Percentiles rank a stretch among this genome's conserved stretches.
Evolutionary conservation across 2,113 vertebrate species (phyloP).

Genomic region (Peromyscus leucopus): DNA sequence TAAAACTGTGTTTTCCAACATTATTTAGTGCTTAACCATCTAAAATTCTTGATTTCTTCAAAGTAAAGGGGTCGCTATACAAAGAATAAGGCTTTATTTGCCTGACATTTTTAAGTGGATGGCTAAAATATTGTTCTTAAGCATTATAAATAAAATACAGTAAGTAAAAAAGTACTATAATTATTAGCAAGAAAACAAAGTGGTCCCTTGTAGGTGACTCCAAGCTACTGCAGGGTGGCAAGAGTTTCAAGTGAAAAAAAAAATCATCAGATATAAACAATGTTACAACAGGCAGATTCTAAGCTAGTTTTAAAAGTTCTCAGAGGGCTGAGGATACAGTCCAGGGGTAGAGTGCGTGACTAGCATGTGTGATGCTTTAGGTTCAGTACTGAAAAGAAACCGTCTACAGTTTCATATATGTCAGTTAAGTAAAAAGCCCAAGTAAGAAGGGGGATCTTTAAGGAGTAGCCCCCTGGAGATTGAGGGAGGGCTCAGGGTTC

Average conservation of each 20-base stretch:
- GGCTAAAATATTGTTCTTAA: conserved; percentile 12
- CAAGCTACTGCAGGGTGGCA: neutral
- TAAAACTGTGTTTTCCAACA: conserved; percentile 24
- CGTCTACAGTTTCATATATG: neutral
- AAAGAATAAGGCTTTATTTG: conserved; percentile 50
- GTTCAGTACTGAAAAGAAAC: neutral
- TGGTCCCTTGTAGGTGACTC: neutral
- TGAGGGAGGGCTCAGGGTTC: too few species aligned
- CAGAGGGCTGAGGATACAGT: neutral
- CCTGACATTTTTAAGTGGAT: conserved; percentile 3
- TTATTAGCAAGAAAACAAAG: conserved; percentile 28
- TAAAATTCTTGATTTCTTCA: conserved; percentile 39
- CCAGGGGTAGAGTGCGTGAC: neutral
- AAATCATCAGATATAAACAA: conserved; percentile 49
- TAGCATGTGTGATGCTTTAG: neutral
- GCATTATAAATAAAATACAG: conserved; percentile 45
- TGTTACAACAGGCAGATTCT: neutral
- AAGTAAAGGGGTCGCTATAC: conserved; percentile 29
- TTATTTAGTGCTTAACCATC: neutral
- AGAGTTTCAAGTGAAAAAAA: conserved; percentile 12
- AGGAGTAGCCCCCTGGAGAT: neutral
- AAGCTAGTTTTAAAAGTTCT: conserved; percentile 28
- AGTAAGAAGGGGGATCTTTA: neutral
- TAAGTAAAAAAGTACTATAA: neutral
- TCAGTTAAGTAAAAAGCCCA: neutral